Conservation (phyloP, 2,113 vertebrate species). For the Paralichthys olivaceus region DNA sequence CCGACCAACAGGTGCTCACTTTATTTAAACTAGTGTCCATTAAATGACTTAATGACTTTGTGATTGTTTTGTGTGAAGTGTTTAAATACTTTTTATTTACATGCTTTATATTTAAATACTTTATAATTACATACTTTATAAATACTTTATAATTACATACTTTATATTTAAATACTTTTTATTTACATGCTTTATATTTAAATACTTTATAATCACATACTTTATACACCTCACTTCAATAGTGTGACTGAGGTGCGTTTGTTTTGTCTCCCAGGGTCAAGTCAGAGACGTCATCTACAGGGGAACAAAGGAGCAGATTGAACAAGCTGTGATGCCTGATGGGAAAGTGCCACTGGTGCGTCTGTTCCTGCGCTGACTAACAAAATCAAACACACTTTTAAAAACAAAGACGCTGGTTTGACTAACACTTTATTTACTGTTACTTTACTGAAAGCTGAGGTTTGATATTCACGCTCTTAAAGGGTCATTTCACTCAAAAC, state of each 20-base stretch:
- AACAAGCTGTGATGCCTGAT: conserved; percentile 78
- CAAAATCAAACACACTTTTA: neutral
- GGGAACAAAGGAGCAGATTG: conserved; percentile 84
- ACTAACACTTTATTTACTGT: no score
- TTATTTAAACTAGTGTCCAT: neutral
- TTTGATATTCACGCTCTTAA: neutral
- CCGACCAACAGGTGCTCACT: conserved; percentile 79
- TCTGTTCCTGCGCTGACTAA: neutral
- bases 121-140: no score
- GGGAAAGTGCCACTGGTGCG: conserved; percentile 91
- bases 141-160: no score
- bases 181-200: no score
- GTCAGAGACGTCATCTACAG: conserved; percentile 90
- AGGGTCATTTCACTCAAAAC: neutral
- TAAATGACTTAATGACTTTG: neutral
- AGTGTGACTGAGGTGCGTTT: conserved; percentile 19
- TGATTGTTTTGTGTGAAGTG: neutral
- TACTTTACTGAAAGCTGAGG: no score
- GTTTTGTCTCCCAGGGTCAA: conserved; percentile 76
- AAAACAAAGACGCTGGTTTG: no score
- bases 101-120: no score
- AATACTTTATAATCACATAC: no score
- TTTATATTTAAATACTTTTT: neutral
- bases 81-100: neutral
- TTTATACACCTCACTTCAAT: no score